phyloP scores from a whole-genome alignment of 2,113 vertebrate genomes.

The Ciconia stormi region DNA sequence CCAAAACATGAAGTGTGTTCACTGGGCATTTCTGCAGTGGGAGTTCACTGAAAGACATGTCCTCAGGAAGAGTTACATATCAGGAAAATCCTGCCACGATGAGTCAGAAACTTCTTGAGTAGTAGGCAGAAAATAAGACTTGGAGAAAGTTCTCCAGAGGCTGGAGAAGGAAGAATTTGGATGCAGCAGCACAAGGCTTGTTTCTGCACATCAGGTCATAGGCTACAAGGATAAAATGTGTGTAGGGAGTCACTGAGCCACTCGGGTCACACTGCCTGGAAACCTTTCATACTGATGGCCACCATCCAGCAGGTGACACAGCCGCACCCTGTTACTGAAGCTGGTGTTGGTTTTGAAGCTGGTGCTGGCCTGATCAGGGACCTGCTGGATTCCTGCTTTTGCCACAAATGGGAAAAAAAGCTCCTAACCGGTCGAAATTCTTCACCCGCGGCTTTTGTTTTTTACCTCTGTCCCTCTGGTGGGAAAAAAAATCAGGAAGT shows the following conservation, averaged over 20 bases:
- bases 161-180: neutral
- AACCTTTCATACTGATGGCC: neutral
- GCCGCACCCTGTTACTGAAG: neutral
- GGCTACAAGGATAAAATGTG: neutral
- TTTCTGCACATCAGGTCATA: neutral
- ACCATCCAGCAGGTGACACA: neutral
- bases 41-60: neutral
- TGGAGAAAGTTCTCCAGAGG: neutral
- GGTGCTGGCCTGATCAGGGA: neutral
- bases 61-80: neutral
- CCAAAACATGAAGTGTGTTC: neutral
- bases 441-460: accelerated
- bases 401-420: neutral
- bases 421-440: neutral
- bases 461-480: neutral
- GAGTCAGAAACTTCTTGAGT: neutral
- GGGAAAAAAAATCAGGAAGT: neutral
- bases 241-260: neutral
- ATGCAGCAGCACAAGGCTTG: neutral
- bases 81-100: neutral
- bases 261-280: neutral
- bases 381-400: neutral
- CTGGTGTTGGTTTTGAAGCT: neutral
- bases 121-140: neutral
- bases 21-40: neutral